A percentile compares a stretch with the other conserved stretches of the same genome.
Conservation (phyloP, 1,140 invertebrate species). For the Halesus radiatus region DNA sequence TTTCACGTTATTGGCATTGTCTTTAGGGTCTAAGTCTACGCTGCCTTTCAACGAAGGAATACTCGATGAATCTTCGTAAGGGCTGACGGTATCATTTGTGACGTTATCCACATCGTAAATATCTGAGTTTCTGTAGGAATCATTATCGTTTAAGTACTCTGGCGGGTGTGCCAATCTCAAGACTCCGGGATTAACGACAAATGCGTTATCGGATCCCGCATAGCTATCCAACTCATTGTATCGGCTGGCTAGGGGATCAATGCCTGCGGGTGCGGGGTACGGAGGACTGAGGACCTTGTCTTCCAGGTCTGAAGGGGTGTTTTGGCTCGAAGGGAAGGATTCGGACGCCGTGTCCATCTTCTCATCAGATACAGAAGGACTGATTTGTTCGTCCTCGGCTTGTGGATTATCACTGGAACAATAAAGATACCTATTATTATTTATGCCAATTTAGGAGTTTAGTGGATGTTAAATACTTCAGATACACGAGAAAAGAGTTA, state of each 20-base stretch:
- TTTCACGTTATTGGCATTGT: slow-evolving; percentile 33
- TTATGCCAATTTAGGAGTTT: not conserved
- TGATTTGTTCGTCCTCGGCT: slow-evolving; percentile 43
- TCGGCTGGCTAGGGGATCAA: not conserved
- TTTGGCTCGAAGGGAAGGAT: slow-evolving; percentile 47
- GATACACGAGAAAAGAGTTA: no score
- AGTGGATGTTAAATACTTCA: not conserved
- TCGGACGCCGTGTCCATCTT: slow-evolving; percentile 51
- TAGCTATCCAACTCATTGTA: slow-evolving; percentile 11
- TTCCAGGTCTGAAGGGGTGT: slow-evolving; percentile 47
- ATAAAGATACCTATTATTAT: no score
- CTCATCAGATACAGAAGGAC: slow-evolving; percentile 52
- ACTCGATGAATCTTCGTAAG: slow-evolving; percentile 43
- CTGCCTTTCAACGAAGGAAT: slow-evolving; percentile 26
- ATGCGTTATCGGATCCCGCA: slow-evolving; percentile 6
- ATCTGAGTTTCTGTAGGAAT: slow-evolving; percentile 37
- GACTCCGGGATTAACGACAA: slow-evolving; percentile 23
- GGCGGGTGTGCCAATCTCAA: slow-evolving; percentile 42
- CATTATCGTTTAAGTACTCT: slow-evolving; percentile 24
- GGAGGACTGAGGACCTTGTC: slow-evolving; percentile 11
- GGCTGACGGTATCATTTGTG: slow-evolving; percentile 5
- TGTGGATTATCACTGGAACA: slow-evolving; percentile 36
- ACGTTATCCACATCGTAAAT: slow-evolving; percentile 23
- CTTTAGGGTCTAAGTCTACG: slow-evolving; percentile 2
- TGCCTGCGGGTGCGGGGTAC: not conserved